Percentiles rank a stretch among this genome's conserved stretches.
Evolutionary conservation across 2,888 invertebrate genomes (phyloP).

Genomic region (Euphydryas editha): DNA sequence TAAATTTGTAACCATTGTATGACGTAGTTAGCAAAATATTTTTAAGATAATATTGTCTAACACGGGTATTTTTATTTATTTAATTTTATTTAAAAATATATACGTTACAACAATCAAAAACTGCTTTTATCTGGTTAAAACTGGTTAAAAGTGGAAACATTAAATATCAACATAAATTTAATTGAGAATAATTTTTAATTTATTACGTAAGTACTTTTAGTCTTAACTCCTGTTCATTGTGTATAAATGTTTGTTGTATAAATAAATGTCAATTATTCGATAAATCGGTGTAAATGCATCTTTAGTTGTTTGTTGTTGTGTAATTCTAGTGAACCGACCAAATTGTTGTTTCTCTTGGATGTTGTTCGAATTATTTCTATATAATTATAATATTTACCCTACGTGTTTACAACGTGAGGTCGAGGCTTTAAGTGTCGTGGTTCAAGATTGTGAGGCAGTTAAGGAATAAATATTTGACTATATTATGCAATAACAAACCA

Average conservation of each 20-base stretch:
- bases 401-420: constrained; percentile 35
- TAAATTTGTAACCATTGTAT: not conserved
- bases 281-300: constrained; percentile 11
- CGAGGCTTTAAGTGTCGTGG: not conserved
- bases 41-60: not conserved
- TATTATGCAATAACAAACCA: not conserved
- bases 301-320: constrained; percentile 51
- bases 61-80: constrained; percentile 5
- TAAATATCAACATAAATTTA: too few relatives aligned
- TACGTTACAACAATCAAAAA: too few relatives aligned
- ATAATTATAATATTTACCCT: constrained; percentile 44
- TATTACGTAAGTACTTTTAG: too few relatives aligned
- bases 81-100: not conserved
- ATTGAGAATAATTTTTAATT: too few relatives aligned
- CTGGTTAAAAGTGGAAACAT: too few relatives aligned
- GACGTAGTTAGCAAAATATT: constrained; percentile 4
- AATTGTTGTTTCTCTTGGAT: constrained; percentile 66
- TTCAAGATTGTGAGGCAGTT: constrained; percentile 14
- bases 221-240: not conserved
- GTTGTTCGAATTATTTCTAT: constrained; percentile 58
- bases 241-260: not conserved
- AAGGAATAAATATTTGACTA: not conserved
- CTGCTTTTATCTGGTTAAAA: too few relatives aligned
- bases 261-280: constrained; percentile 35
- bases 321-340: constrained; percentile 70